These are phyloP conservation scores for Anastatus disparis DNA, from an alignment of 1,140 invertebrate genomes.

Conservation along the genomic window DNA sequence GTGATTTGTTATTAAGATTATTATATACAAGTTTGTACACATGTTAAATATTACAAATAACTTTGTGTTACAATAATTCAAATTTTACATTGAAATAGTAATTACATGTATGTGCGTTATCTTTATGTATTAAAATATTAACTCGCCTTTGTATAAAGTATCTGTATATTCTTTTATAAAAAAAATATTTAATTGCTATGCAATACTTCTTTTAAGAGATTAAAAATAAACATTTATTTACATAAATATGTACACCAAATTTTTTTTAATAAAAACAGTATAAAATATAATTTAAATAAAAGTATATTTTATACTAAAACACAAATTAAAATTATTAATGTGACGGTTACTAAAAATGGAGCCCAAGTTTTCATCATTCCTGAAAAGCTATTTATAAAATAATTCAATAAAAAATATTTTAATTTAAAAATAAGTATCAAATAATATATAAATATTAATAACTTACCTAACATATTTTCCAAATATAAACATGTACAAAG, in stretches of 20 bases:
- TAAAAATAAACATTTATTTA: constrained; percentile 29
- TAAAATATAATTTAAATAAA: constrained; percentile 9
- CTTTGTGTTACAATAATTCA: constrained; percentile 7
- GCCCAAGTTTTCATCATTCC: constrained; percentile 90
- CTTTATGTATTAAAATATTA: constrained; percentile 11
- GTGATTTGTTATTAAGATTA: constrained; percentile 18
- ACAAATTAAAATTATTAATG: constrained; percentile 50
- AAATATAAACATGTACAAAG: constrained; percentile 80
- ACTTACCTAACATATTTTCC: constrained; percentile 86
- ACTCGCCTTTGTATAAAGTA: constrained; percentile 12
- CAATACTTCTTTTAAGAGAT: constrained; percentile 17
- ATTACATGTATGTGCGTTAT: not conserved
- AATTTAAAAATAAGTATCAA: constrained; percentile 21
- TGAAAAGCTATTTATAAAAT: constrained; percentile 71
- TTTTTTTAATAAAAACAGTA: constrained; percentile 31
- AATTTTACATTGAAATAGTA: constrained; percentile 8
- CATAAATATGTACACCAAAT: constrained; percentile 25
- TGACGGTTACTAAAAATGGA: constrained; percentile 79
- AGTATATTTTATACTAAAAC: constrained; percentile 32
- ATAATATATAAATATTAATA: not conserved
- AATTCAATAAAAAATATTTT: constrained; percentile 30
- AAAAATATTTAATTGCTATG: constrained; percentile 7
- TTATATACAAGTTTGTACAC: not conserved
- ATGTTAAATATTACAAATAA: constrained; percentile 3
- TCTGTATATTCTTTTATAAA: constrained; percentile 23